Percentiles rank a stretch among this genome's conserved stretches.
Evolutionary conservation across 2,888 invertebrate genomes (phyloP).

Genomic region (Tenthredo amoena): DNA sequence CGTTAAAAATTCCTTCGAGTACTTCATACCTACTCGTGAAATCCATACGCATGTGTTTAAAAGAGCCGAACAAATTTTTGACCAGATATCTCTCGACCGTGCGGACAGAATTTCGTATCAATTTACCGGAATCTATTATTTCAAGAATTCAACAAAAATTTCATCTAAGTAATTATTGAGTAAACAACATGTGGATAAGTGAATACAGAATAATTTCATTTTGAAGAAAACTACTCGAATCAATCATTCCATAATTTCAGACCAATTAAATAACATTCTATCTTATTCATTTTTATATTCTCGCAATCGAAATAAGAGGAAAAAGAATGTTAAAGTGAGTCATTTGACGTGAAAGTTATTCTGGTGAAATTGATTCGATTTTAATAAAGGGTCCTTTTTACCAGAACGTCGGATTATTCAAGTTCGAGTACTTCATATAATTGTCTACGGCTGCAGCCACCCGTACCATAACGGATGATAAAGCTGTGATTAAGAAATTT

Average conservation of each 20-base stretch:
- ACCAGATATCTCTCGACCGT: neutral
- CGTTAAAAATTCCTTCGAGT: slow-evolving; percentile 18
- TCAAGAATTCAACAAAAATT: neutral
- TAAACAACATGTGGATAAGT: neutral
- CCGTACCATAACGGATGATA: neutral
- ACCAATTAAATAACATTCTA: neutral
- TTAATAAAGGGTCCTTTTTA: slow-evolving; percentile 1
- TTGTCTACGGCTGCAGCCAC: neutral
- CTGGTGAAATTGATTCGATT: slow-evolving; percentile 18
- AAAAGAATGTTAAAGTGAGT: neutral
- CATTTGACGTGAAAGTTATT: slow-evolving; percentile 18
- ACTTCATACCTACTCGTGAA: slow-evolving; percentile 6
- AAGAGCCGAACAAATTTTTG: neutral
- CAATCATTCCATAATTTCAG: neutral
- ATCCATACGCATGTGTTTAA: neutral
- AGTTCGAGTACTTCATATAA: slow-evolving; percentile 21
- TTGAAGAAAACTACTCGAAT: neutral
- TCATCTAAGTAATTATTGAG: too few relatives aligned
- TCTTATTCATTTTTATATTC: neutral
- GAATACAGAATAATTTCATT: neutral
- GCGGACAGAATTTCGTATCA: neutral
- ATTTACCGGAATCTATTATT: neutral
- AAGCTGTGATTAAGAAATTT: neutral
- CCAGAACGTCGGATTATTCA: slow-evolving; percentile 16
- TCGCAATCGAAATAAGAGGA: neutral